These are phyloP conservation scores for Magallana gigas DNA, from an alignment of 1,140 invertebrate genomes.

Conservation along the genomic window DNA sequence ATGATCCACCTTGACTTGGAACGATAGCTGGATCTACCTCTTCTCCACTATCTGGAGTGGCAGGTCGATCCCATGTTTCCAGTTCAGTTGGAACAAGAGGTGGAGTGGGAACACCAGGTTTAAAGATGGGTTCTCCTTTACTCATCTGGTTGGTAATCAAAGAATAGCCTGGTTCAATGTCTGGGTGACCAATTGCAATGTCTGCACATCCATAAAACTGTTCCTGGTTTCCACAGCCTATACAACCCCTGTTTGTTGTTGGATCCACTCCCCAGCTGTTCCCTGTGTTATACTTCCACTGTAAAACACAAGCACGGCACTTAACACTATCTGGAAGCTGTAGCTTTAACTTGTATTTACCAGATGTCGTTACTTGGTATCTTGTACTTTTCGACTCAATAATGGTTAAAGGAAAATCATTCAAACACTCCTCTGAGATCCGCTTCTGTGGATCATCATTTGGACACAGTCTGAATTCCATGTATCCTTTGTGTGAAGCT, in stretches of 20 bases:
- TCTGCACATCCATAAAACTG: slow-evolving; percentile 76
- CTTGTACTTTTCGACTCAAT: slow-evolving; percentile 55
- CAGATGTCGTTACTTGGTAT: slow-evolving; percentile 58
- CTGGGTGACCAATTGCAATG: slow-evolving; percentile 71
- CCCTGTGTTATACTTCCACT: slow-evolving; percentile 77
- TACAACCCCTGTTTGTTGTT: slow-evolving; percentile 62
- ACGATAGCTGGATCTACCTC: neutral
- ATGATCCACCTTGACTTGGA: slow-evolving; percentile 1
- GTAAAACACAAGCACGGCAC: slow-evolving; percentile 77
- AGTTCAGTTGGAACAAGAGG: slow-evolving; percentile 34
- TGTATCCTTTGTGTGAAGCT: slow-evolving; percentile 84
- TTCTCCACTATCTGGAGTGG: slow-evolving; percentile 30
- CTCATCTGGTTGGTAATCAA: slow-evolving; percentile 49
- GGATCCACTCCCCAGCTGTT: slow-evolving; percentile 75
- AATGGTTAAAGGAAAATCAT: slow-evolving; percentile 62
- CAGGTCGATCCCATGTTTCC: neutral
- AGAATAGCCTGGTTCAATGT: slow-evolving; percentile 58
- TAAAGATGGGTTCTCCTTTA: slow-evolving; percentile 43
- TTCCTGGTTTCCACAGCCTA: slow-evolving; percentile 74
- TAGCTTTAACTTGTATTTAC: slow-evolving; percentile 60
- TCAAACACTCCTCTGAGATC: slow-evolving; percentile 69
- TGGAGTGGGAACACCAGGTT: slow-evolving; percentile 40
- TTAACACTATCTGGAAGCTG: slow-evolving; percentile 69
- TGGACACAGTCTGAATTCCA: slow-evolving; percentile 92
- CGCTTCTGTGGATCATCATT: slow-evolving; percentile 78